Base-by-base conservation (phyloP, 2,113 vertebrate species). In the Cyprinodon tularosa region DNA sequence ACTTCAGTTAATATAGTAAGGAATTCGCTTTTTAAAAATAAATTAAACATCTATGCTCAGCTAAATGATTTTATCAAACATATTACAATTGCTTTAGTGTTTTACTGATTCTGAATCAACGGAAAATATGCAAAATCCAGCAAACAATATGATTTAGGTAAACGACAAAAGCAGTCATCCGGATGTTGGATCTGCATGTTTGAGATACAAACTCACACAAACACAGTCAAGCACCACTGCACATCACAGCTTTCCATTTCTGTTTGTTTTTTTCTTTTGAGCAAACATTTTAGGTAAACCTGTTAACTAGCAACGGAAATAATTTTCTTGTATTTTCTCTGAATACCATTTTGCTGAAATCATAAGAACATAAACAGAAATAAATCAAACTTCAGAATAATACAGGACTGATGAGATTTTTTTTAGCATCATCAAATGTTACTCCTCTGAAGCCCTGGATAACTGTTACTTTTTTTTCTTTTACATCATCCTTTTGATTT, bases 151-250 rank as follows among this genome's bases (percentile, higher is more conserved):
- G 62, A 66, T 59, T 64, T 7, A 42, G 12, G 70, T 44, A 22
- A 39, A 69, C 29, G 75, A 47, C 20, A 67, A 47, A 53, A 62
- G 73, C 85, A 86, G 85, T 91, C 86, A 80, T 70, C 91, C 89
- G 86, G 88, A 90, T 94, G 92, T 90, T 84, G 90, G 86, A 88
- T 86, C 74, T 76, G 66, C 73, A 83, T 73, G 62, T 73, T 69
- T 63, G 80, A 75, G 88, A 57, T 37, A 73, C 37, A 17, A 36
- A 42, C 12, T 39, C 37, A 40, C 17, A 10, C 22, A 60, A 40
- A 40, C 37, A 36, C 39, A 61, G 13, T 48, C 12, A 48, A 15
- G 4, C 47, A 3, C 47, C 5, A 17, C 37, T 45, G 57, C 12
- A 0, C 9, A 38, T 48, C 47, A 48, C 13, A 14, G 13, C 15